Percentiles rank a stretch among this genome's conserved stretches.
Conservation (phyloP, 2,797 vertebrate species). For the Rhynchonycteris naso region DNA sequence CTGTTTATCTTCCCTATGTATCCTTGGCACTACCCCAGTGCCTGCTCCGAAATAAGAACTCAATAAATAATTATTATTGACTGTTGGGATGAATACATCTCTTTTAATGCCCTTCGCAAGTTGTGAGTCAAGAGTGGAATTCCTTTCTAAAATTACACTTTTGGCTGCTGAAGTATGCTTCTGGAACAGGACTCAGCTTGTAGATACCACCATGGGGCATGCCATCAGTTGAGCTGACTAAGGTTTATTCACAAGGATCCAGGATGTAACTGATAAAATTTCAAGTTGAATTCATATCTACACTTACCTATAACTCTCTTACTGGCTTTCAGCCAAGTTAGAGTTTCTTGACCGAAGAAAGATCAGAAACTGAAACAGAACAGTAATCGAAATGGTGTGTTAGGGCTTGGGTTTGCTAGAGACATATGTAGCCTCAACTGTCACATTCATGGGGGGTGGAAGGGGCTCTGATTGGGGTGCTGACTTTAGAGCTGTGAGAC, state of each 20-base stretch:
- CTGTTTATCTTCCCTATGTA: background rate
- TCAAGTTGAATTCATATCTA: background rate
- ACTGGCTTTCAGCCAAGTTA: background rate
- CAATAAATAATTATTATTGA: background rate
- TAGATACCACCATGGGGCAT: background rate
- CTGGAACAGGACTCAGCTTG: background rate
- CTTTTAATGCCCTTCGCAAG: background rate
- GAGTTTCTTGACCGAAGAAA: background rate
- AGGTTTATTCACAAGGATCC: background rate
- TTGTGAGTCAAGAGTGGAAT: background rate
- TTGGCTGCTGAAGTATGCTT: background rate
- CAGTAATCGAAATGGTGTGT: background rate
- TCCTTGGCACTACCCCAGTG: background rate
- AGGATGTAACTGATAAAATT: background rate
- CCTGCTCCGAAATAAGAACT: background rate
- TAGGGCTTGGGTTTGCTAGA: background rate
- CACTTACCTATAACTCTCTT: background rate
- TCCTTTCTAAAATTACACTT: background rate
- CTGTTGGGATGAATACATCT: background rate
- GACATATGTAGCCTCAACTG: rapidly evolving
- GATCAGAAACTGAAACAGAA: background rate
- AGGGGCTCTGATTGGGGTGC: background rate
- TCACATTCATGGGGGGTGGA: rapidly evolving
- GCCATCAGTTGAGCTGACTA: background rate
- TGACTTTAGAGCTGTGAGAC: background rate